These are phyloP conservation scores for Drosophila serrata DNA, from an alignment of 1,140 invertebrate species.

Conservation along the genomic window DNA sequence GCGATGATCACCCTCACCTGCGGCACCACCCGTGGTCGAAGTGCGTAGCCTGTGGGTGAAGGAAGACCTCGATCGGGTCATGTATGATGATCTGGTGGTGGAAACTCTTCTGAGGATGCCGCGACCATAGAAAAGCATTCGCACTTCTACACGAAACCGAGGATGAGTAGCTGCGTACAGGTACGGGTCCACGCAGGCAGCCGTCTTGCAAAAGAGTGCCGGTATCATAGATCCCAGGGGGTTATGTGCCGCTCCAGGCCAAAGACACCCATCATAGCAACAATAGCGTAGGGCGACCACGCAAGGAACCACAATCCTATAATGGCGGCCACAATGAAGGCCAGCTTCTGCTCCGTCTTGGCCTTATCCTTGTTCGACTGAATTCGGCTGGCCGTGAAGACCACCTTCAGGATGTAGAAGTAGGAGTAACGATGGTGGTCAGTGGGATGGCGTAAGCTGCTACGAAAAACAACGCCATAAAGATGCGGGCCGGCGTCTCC, in stretches of 20 bases:
- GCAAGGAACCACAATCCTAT: slow-evolving; percentile 90
- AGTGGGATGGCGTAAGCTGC: slow-evolving; percentile 90
- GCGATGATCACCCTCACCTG: slow-evolving; percentile 37
- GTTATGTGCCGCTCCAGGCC: slow-evolving; percentile 88
- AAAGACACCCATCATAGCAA: slow-evolving; percentile 90
- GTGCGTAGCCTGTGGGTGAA: slow-evolving; percentile 66
- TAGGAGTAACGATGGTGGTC: slow-evolving; percentile 90
- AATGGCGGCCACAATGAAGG: slow-evolving; percentile 88
- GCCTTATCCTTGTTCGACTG: slow-evolving; percentile 87
- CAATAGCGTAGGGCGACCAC: slow-evolving; percentile 91
- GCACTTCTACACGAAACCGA: slow-evolving; percentile 88
- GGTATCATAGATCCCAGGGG: slow-evolving; percentile 91
- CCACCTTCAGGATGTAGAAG: slow-evolving; percentile 88
- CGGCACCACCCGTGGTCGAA: not conserved
- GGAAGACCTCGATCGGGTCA: slow-evolving; percentile 72
- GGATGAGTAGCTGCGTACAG: slow-evolving; percentile 91
- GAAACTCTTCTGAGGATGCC: slow-evolving; percentile 61
- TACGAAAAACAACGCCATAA: slow-evolving; percentile 89
- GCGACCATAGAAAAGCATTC: slow-evolving; percentile 72
- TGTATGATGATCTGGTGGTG: slow-evolving; percentile 74
- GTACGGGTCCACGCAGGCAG: slow-evolving; percentile 91
- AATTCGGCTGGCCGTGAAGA: slow-evolving; percentile 86
- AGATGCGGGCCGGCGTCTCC: slow-evolving; percentile 86
- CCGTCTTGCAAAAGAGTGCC: slow-evolving; percentile 91
- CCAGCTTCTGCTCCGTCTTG: slow-evolving; percentile 89